A percentile compares a stretch with the other conserved stretches of the same genome.
phyloP scores from a whole-genome alignment of 2,797 vertebrate species.

The Rhadinocentrus ornatus region DNA sequence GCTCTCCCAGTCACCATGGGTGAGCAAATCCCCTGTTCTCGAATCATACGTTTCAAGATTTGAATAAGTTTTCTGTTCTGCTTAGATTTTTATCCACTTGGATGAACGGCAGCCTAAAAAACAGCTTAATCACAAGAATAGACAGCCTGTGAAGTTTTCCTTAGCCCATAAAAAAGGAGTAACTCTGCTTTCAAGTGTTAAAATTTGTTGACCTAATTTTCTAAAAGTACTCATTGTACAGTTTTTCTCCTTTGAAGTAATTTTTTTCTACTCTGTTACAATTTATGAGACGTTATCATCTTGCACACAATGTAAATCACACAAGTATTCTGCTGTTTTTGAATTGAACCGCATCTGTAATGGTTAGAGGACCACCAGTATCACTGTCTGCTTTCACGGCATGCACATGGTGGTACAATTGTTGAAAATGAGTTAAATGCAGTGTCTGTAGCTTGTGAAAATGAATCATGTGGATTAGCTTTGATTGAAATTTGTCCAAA shows the following conservation, averaged over 20 bases:
- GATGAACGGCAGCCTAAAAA: neutral
- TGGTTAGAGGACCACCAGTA: neutral
- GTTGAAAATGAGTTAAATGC: neutral
- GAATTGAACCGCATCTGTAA: neutral
- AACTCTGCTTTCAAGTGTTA: neutral
- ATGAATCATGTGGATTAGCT: neutral
- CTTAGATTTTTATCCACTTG: conserved; percentile 8
- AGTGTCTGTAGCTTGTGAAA: neutral
- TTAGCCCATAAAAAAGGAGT: neutral
- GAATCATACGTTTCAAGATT: neutral
- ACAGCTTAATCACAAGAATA: neutral
- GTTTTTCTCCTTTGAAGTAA: neutral
- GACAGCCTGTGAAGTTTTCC: neutral
- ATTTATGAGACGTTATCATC: neutral
- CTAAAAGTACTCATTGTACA: neutral
- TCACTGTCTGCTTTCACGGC: neutral
- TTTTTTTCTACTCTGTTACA: neutral
- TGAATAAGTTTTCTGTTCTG: neutral
- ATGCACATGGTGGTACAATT: neutral
- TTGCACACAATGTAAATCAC: neutral
- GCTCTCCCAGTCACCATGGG: conserved; percentile 89
- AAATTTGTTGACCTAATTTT: neutral
- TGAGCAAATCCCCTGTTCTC: conserved; percentile 64
- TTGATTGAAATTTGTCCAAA: conserved; percentile 1
- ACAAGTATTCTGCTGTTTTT: neutral